Percentiles rank a stretch among this genome's conserved stretches.
phyloP scores from a whole-genome alignment of 2,113 vertebrate genomes.

The Camelus dromedarius region DNA sequence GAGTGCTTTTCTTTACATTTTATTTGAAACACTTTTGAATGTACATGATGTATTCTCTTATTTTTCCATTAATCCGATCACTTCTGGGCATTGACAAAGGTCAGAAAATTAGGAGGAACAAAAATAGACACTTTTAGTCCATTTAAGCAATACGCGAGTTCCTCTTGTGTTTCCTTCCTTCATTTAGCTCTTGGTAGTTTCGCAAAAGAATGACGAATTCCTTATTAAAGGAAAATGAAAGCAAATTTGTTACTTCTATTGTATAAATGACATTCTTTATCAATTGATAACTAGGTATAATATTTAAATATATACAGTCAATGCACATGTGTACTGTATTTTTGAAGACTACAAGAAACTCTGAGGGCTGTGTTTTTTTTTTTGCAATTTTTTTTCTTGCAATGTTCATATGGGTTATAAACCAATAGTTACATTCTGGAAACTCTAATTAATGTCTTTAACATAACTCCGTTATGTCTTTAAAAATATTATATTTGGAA shows the following conservation, averaged over 20 bases:
- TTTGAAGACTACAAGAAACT: background rate
- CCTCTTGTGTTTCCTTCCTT: constrained; percentile 54
- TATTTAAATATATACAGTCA: background rate
- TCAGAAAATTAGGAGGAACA: constrained; percentile 48
- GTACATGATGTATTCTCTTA: background rate
- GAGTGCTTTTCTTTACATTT: background rate
- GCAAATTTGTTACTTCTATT: background rate
- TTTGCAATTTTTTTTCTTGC: background rate
- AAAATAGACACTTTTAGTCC: constrained; percentile 34
- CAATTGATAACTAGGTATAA: background rate
- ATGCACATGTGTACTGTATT: background rate
- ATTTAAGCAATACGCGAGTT: constrained; percentile 52
- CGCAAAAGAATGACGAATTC: constrained; percentile 50
- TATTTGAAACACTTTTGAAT: background rate
- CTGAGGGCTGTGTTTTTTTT: background rate
- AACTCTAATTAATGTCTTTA: background rate
- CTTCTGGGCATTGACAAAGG: background rate
- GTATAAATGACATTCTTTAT: background rate
- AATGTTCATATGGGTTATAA: background rate
- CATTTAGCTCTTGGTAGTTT: background rate
- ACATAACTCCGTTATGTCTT: background rate
- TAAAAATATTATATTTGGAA: constrained; percentile 2
- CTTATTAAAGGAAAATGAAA: constrained; percentile 62
- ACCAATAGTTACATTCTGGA: background rate
- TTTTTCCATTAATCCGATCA: background rate